phyloP scores from a whole-genome alignment of 2,797 vertebrate species.

The Enteromius argenteus region DNA sequence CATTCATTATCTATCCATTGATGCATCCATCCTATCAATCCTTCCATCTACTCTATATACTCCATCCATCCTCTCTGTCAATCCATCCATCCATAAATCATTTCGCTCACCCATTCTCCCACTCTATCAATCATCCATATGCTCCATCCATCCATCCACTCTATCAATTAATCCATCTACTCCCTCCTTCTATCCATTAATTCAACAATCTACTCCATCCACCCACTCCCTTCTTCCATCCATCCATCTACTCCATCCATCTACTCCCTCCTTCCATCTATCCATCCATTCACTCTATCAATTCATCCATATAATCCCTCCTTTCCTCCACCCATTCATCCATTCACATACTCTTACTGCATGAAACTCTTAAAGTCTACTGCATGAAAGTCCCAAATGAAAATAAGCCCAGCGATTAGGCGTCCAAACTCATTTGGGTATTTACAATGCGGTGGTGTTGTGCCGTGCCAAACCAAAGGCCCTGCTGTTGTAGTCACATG shows the following conservation, averaged over 20 bases:
- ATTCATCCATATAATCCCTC: no score
- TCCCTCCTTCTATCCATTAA: not conserved
- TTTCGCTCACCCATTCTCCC: not conserved
- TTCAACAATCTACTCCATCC: not conserved
- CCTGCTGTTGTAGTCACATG: constrained; percentile 60
- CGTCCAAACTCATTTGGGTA: constrained; percentile 53
- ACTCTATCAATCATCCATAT: not conserved
- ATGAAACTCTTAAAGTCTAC: constrained; percentile 14
- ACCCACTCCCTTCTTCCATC: not conserved
- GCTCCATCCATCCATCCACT: not conserved
- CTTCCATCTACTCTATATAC: no score
- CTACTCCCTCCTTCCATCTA: no score
- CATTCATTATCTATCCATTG: not conserved
- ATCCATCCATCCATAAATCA: not conserved
- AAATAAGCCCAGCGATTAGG: constrained; percentile 54
- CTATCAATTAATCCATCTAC: not conserved
- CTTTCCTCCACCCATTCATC: not conserved
- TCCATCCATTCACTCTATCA: no score
- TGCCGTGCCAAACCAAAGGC: constrained; percentile 50
- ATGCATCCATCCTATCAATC: not conserved
- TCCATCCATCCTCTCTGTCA: not conserved
- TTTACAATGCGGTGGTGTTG: constrained; percentile 44
- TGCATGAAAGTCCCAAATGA: constrained; percentile 40
- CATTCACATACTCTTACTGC: not conserved
- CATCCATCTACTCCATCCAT: not conserved